A percentile compares a stretch with the other conserved stretches of the same genome.
Conservation (phyloP, 2,888 invertebrate genomes). For the Fabriciana adippe region DNA sequence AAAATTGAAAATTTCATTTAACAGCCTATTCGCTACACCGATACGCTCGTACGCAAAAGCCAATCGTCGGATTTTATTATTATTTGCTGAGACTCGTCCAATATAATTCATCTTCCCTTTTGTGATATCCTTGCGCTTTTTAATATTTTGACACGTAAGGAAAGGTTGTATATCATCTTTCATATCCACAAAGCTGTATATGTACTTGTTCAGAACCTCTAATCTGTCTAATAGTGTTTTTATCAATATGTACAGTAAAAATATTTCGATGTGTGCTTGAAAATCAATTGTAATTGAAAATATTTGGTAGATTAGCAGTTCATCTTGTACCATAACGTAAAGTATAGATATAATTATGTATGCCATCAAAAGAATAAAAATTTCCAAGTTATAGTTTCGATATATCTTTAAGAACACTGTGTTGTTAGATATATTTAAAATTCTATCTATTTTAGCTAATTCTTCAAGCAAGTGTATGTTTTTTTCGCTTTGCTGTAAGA, state of each 20-base stretch:
- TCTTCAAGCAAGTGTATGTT: slow-evolving; percentile 18
- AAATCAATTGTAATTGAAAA: slow-evolving; percentile 22
- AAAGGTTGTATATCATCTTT: slow-evolving; percentile 42
- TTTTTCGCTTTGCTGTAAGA: neutral
- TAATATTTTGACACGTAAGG: neutral
- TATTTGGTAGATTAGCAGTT: neutral
- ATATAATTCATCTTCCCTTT: neutral
- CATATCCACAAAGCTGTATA: slow-evolving; percentile 51
- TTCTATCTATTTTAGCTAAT: slow-evolving; percentile 26
- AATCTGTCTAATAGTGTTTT: slow-evolving; percentile 52
- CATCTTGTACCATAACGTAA: neutral
- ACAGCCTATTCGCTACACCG: slow-evolving; percentile 47
- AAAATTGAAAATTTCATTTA: slow-evolving; percentile 63
- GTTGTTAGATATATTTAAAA: slow-evolving; percentile 19
- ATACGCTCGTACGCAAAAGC: slow-evolving; percentile 41
- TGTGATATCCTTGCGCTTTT: slow-evolving; percentile 1
- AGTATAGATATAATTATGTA: neutral
- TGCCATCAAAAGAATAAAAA: slow-evolving; percentile 11
- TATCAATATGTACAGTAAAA: slow-evolving; percentile 52
- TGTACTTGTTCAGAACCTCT: slow-evolving; percentile 52
- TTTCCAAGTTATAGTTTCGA: neutral
- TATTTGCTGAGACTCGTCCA: slow-evolving; percentile 6
- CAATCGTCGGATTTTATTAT: slow-evolving; percentile 41
- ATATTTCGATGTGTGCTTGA: slow-evolving; percentile 25
- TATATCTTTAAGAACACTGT: slow-evolving; percentile 6